Conservation (phyloP, 2,113 vertebrate genomes). For the Cervus canadensis region DNA sequence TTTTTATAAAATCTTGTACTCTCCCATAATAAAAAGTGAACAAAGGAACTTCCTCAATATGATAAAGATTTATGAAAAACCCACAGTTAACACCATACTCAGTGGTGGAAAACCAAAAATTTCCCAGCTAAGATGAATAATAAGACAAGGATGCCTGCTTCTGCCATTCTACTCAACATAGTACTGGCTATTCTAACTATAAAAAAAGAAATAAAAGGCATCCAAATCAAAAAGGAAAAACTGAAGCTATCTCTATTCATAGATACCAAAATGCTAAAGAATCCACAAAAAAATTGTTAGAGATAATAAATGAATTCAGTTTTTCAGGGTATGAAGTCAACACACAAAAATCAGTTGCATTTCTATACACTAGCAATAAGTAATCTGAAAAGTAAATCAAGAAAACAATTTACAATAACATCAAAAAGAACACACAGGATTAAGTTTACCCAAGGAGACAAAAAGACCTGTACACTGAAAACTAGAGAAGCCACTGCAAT, state of each 20-base stretch:
- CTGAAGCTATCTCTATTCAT: neutral
- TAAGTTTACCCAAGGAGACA: neutral
- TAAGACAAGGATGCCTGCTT: neutral
- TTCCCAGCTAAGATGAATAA: neutral
- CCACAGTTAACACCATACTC: neutral
- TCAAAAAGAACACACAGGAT: neutral
- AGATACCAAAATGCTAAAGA: neutral
- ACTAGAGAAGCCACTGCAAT: neutral
- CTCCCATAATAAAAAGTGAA: neutral
- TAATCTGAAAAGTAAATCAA: neutral
- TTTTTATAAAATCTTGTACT: neutral
- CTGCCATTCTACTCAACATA: neutral
- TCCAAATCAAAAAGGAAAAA: neutral
- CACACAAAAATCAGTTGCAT: neutral
- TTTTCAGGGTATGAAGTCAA: neutral
- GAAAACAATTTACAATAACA: neutral
- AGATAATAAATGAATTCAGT: neutral
- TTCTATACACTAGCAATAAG: neutral
- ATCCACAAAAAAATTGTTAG: neutral
- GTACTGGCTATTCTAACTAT: neutral
- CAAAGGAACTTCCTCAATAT: neutral
- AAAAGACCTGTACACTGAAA: neutral
- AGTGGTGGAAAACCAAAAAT: neutral
- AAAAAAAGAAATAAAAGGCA: neutral
- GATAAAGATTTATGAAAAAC: neutral